Conservation (phyloP, 37 sponge, comb jelly and placozoan genomes). For the Diacarnus erythraeanus region DNA sequence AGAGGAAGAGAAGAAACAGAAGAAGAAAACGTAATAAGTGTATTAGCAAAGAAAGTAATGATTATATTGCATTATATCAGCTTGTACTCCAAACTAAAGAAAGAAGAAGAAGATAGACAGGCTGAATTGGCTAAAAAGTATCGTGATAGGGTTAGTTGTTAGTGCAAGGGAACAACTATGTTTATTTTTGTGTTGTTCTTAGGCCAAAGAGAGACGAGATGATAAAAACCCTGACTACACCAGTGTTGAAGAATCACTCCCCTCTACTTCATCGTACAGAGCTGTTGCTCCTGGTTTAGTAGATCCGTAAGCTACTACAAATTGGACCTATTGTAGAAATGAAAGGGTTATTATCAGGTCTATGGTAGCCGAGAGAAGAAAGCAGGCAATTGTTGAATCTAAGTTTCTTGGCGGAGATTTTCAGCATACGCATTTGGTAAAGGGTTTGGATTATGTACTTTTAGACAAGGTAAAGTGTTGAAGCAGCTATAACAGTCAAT, state of each 20-base stretch:
- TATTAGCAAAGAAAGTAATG: neutral
- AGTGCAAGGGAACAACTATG: neutral
- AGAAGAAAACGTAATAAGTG: slow-evolving; percentile 16
- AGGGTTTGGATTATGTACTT: slow-evolving; percentile 96
- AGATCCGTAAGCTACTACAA: slow-evolving; percentile 20
- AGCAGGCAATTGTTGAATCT: slow-evolving; percentile 89
- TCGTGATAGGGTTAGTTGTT: slow-evolving; percentile 78
- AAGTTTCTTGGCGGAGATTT: slow-evolving; percentile 98
- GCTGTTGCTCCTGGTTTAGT: slow-evolving; percentile 71
- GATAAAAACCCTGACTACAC: slow-evolving; percentile 80
- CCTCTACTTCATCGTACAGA: slow-evolving; percentile 56
- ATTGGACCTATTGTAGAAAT: slow-evolving; percentile 23
- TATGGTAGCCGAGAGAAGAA: slow-evolving; percentile 63
- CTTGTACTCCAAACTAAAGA: slow-evolving; percentile 39
- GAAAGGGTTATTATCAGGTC: slow-evolving; percentile 18
- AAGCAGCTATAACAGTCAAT: neutral
- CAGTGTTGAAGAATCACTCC: slow-evolving; percentile 29
- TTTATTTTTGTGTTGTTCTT: neutral
- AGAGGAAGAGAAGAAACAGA: slow-evolving; percentile 21
- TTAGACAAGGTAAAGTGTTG: slow-evolving; percentile 86
- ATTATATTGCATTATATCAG: neutral
- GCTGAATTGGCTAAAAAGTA: slow-evolving; percentile 86
- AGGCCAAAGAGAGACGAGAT: slow-evolving; percentile 90
- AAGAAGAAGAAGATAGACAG: slow-evolving; percentile 70
- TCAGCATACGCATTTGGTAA: slow-evolving; percentile 99